Evolutionary conservation across 1,140 invertebrate species (phyloP), one percentile per base, ranked within the genome.

Genomic region (Tetragonula clypearis): DNA sequence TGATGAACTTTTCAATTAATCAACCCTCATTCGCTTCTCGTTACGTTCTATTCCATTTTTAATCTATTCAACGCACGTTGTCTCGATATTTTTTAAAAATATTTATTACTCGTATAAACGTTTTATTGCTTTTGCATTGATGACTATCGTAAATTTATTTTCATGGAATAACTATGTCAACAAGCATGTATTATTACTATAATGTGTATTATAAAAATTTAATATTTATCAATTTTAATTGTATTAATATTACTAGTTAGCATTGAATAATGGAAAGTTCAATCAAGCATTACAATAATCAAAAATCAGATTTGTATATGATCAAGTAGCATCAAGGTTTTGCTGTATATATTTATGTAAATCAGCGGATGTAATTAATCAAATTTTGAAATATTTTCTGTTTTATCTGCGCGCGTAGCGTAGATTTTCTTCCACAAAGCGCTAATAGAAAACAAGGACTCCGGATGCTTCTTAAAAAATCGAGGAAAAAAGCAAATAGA

Each of bases 361-460:
- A 90, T 85, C 82, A 78, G 82, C 75, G 85, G 87, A 78, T 90
- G 89, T 91, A 90, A 87, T 87, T 92, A 90, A 83, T 85, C 82
- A 87, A 87, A 87, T 79, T 89, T 68, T 85, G 77, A 86, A 89
- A 53, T 86, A 75, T 89, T 91, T 84, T n/a, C n/a, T 73, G 77
- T 88, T 90, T 68, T 80, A 65, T 76, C 84, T 77, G 23, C 78
- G 49, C 17, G 9, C 41, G 76, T 66, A 26, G 35, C 62, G 55
- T 49, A 84, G 84, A 85, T 84, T 90, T 88, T 93, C 93, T 93
- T 93, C 92, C 93, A 93, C 87, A 86, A 60, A 79, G 79, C 80
- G 87, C 86, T 86, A 78, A 55, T 79, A 60, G 23, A 72, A 79
- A 62, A 55, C 14, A 79, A 26, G 41, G 76, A 72, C 68, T 79